Evolutionary conservation across 2,888 invertebrate species (phyloP).

Genomic region (Drosophila anceps): DNA sequence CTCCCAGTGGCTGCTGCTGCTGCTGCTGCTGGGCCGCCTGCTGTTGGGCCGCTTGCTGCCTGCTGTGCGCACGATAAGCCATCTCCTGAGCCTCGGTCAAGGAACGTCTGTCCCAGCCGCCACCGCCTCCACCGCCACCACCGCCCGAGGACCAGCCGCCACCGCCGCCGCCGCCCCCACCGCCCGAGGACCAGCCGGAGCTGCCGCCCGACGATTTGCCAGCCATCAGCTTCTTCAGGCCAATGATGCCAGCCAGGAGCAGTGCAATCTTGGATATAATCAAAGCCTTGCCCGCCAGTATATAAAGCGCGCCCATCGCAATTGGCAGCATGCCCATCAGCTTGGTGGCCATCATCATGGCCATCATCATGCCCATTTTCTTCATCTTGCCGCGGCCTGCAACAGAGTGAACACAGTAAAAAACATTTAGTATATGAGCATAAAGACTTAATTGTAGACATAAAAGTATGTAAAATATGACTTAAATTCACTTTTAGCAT

Average conservation of each 20-base stretch:
- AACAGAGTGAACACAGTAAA: constrained; percentile 59
- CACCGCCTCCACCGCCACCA: constrained; percentile 87
- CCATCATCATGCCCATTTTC: constrained; percentile 95
- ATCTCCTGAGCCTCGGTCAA: constrained; percentile 88
- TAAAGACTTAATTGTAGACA: not conserved
- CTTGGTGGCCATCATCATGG: constrained; percentile 93
- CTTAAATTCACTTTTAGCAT: not conserved
- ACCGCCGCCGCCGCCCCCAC: constrained; percentile 80
- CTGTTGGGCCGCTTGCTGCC: constrained; percentile 81
- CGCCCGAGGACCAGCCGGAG: constrained; percentile 81
- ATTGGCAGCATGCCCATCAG: constrained; percentile 93
- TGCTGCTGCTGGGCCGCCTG: constrained; percentile 53
- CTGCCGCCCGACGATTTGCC: constrained; percentile 87
- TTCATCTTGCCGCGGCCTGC: constrained; percentile 94
- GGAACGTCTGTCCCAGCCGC: constrained; percentile 91
- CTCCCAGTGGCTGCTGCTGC: constrained; percentile 47
- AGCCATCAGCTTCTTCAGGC: constrained; percentile 92
- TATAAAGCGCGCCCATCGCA: constrained; percentile 92
- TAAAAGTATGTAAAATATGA: not conserved
- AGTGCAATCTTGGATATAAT: constrained; percentile 92
- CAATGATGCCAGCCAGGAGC: constrained; percentile 92
- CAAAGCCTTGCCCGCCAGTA: constrained; percentile 94
- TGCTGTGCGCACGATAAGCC: constrained; percentile 89
- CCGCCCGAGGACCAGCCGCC: constrained; percentile 86
- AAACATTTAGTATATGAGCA: not conserved